phyloP scores from a whole-genome alignment of 2,888 invertebrate species.

The Coelogynopora nodosa region DNA sequence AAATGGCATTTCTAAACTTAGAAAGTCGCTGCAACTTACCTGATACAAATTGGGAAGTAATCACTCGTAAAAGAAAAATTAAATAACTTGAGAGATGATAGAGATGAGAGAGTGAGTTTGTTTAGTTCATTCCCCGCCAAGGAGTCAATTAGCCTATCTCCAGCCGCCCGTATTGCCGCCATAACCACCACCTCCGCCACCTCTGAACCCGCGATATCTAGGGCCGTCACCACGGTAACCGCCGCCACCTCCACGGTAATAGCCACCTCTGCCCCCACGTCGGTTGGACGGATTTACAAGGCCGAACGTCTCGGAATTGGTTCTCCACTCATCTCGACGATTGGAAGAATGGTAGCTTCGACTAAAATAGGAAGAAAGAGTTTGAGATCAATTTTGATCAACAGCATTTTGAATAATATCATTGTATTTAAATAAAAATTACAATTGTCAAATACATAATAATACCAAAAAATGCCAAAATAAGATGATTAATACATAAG shows the following conservation, averaged over 20 bases:
- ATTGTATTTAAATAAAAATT: no score
- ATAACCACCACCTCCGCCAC: not conserved
- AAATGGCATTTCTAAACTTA: no score
- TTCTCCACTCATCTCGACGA: conserved; percentile 90
- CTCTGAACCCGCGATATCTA: not conserved
- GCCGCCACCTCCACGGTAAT: not conserved
- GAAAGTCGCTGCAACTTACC: no score
- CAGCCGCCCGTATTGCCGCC: not conserved
- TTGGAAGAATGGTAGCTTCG: conserved; percentile 77
- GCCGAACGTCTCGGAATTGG: conserved; percentile 94
- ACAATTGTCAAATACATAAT: not conserved
- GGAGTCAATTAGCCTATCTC: no score
- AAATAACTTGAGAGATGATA: no score
- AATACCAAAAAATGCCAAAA: not conserved
- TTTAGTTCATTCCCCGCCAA: no score
- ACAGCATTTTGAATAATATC: no score
- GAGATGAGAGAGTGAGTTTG: no score
- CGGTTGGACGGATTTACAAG: not conserved
- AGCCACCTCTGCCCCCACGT: not conserved
- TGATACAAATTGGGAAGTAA: no score
- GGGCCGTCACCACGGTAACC: not conserved
- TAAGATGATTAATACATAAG: no score
- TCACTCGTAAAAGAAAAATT: no score
- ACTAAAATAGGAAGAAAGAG: conserved; percentile 65
- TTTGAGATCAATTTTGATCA: no score